These are phyloP conservation scores for Nephrotoma appendiculata DNA, from an alignment of 2,888 invertebrate species.

Conservation along the genomic window DNA sequence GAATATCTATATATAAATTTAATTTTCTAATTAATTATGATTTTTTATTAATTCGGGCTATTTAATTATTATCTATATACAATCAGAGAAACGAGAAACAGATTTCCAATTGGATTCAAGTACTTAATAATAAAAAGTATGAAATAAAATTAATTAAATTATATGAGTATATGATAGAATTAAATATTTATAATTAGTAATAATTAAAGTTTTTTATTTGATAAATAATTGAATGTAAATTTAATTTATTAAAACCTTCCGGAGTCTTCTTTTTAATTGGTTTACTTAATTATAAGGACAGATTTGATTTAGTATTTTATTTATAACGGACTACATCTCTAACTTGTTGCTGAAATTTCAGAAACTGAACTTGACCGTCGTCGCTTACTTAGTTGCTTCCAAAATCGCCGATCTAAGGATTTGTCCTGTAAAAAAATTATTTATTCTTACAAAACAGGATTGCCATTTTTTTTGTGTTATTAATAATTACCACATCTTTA, in stretches of 20 bases:
- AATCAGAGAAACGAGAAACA: not conserved
- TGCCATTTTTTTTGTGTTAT: not conserved
- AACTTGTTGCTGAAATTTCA: slow-evolving; percentile 24
- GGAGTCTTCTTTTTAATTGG: not conserved
- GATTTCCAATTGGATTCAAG: not conserved
- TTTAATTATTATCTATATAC: not conserved
- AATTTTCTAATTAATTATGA: not conserved
- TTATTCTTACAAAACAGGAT: not conserved
- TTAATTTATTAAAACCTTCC: not conserved
- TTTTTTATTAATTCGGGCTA: not conserved
- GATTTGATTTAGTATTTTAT: not conserved
- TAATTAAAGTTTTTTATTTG: not conserved
- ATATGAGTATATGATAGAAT: not conserved
- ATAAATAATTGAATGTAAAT: not conserved
- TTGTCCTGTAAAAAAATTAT: slow-evolving; percentile 44
- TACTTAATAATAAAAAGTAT: not conserved
- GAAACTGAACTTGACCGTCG: slow-evolving; percentile 40
- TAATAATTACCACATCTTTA: slow-evolving; percentile 29
- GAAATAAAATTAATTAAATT: not conserved
- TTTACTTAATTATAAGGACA: not conserved
- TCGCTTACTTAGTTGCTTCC: slow-evolving; percentile 65
- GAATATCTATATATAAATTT: not conserved
- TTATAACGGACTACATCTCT: not conserved
- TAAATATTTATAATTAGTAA: not conserved
- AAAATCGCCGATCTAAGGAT: slow-evolving; percentile 60